Percentiles rank a stretch among this genome's conserved stretches.
Evolutionary conservation across 2,888 invertebrate species (phyloP).

Genomic region (Petrolisthes manimaculis): DNA sequence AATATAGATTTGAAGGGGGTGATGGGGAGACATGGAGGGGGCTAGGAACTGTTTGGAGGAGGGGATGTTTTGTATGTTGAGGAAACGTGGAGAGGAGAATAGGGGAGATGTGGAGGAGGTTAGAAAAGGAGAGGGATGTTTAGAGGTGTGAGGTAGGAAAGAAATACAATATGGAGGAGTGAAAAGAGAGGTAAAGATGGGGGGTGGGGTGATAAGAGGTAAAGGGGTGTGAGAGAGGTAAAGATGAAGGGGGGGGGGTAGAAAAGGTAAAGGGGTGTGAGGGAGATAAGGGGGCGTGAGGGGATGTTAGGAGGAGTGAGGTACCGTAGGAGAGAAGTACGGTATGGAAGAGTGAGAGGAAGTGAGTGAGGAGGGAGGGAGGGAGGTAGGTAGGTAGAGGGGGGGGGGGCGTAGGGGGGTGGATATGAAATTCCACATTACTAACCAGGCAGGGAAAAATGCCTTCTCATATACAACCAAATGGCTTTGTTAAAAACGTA

Average conservation of each 20-base stretch:
- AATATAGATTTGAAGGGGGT: no score
- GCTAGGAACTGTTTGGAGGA: no score
- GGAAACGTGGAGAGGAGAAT: no score
- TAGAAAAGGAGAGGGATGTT: no score
- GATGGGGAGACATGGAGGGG: no score
- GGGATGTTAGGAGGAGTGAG: background rate
- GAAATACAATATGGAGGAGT: no score
- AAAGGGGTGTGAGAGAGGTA: background rate
- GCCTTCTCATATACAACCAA: slow-evolving; percentile 43
- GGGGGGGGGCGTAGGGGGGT: background rate
- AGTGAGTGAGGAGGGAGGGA: background rate
- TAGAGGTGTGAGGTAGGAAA: no score
- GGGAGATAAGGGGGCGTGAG: background rate
- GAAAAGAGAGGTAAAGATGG: background rate
- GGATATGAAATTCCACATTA: slow-evolving; percentile 20
- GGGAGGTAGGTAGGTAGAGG: background rate
- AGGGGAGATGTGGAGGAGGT: no score
- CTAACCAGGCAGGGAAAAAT: slow-evolving; percentile 47
- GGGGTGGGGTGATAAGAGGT: background rate
- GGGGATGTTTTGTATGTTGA: no score
- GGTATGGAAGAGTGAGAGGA: background rate
- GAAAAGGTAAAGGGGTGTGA: background rate
- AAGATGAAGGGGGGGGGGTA: background rate
- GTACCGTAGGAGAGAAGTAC: background rate
- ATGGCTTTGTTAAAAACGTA: slow-evolving; percentile 51